Conservation (phyloP, 2,113 vertebrate species). For the Phyllopteryx taeniolatus region DNA sequence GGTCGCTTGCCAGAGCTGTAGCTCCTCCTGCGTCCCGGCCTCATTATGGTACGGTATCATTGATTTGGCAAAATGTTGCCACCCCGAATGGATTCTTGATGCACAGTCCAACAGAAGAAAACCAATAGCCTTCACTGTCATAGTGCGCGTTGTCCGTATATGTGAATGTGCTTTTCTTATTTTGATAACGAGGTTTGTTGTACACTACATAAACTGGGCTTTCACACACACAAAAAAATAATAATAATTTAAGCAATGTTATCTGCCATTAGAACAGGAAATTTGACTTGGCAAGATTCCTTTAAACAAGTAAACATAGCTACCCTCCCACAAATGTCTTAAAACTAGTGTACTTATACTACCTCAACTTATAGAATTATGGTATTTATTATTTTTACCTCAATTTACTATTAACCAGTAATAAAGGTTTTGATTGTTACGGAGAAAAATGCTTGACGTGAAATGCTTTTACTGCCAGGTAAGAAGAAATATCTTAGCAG, state of each 20-base stretch:
- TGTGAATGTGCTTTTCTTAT: constrained; percentile 5
- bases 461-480: too few species aligned
- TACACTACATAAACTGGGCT: neutral
- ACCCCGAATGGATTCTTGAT: neutral
- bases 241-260: neutral
- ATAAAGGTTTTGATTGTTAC: too few species aligned
- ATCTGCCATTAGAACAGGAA: too few species aligned
- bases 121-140: constrained; percentile 24
- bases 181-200: neutral
- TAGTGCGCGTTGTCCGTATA: constrained; percentile 6
- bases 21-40: constrained; percentile 12
- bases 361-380: too few species aligned
- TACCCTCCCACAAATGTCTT: too few species aligned
- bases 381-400: too few species aligned
- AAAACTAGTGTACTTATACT: too few species aligned
- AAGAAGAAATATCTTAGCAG: too few species aligned
- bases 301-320: too few species aligned
- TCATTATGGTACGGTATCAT: constrained; percentile 45
- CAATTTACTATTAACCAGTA: too few species aligned
- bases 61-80: constrained; percentile 22
- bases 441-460: too few species aligned
- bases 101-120: constrained; percentile 17
- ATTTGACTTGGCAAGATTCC: too few species aligned
- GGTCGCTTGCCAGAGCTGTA: constrained; percentile 23
- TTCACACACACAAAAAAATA: neutral